Conservation (phyloP, 2,888 invertebrate genomes). For the Ornithoptera alexandrae region DNA sequence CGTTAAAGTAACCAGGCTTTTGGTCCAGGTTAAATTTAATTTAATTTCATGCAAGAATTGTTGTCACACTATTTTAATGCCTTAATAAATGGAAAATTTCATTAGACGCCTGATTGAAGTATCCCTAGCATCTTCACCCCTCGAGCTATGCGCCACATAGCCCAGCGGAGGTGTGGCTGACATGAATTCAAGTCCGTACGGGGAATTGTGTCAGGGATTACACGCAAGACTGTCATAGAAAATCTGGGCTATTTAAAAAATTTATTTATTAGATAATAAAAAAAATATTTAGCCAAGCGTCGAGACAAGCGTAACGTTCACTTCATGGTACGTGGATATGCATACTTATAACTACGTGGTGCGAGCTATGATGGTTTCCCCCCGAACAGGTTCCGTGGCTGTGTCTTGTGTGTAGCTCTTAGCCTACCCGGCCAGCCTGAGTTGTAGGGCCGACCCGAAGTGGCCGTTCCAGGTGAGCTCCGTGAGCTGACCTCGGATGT, state of each 20-base stretch:
- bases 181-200: conserved; percentile 10
- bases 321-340: too few relatives aligned
- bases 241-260: conserved; percentile 5
- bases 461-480: too few relatives aligned
- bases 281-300: too few relatives aligned
- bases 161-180: conserved; percentile 6
- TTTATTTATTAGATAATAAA: not conserved
- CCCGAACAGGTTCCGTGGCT: too few relatives aligned
- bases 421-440: too few relatives aligned
- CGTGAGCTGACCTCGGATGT: too few relatives aligned
- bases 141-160: conserved; percentile 8
- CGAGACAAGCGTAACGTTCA: too few relatives aligned
- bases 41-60: not conserved
- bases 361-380: too few relatives aligned
- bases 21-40: not conserved
- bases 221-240: not conserved
- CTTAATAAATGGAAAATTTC: conserved; percentile 13
- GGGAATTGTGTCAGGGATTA: conserved; percentile 2
- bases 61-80: not conserved
- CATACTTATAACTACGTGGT: too few relatives aligned
- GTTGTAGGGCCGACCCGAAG: too few relatives aligned
- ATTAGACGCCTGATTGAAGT: conserved; percentile 22
- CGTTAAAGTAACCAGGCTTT: too few relatives aligned
- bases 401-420: too few relatives aligned
- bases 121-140: conserved; percentile 19